Evolutionary conservation across 2,113 vertebrate genomes (phyloP), one percentile per base, ranked within the genome.

Genomic region (Brachyistius frenatus): DNA sequence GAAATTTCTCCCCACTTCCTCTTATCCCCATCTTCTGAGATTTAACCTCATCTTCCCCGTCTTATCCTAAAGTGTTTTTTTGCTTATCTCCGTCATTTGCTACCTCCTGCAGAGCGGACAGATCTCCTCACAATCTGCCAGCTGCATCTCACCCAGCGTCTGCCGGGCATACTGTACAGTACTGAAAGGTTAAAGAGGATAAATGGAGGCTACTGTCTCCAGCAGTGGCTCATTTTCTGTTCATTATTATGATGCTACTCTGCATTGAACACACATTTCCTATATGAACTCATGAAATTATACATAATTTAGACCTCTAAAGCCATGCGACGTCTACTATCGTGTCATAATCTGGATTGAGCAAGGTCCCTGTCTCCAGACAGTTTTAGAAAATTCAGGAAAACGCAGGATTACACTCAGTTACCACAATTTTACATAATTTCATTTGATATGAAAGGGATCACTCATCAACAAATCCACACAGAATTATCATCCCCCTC

Each of bases 61-160:
- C 64, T 78, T 70, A 69, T 86, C 80, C 56, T 60, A 58, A 80
- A 86, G 73, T 84, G 52, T 74, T 75, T 69, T 41, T 81, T 82
- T 75, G 70, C 77, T 76, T 73, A 85, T 86, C 72, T 78, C 58
- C 81, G 72, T 87, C 80, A 73, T 87, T 81, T 73, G 56, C 68
- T 37, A 33, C 86, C 86, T 78, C 85, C 78, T 57, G 76, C 69
- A 16, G 82, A 81, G 78, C 5, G 6, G 60, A 75, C 65, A 75
- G 81, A 88, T 90, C 88, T 66, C 49, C 5, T 23, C 9, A 3
- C 81, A 91, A 80, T 91, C 85, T 67, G 71, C 64, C 80, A 57
- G 39, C 58, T 52, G n/a, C 69, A 41, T 49, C 36, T 68, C 54
- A 65, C 65, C 44, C 76, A 30, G 70, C 37, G 47, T 55, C 62